A percentile compares a stretch with the other conserved stretches of the same genome.
phyloP scores from a whole-genome alignment of 2,113 vertebrate genomes.

The Meleagris gallopavo region DNA sequence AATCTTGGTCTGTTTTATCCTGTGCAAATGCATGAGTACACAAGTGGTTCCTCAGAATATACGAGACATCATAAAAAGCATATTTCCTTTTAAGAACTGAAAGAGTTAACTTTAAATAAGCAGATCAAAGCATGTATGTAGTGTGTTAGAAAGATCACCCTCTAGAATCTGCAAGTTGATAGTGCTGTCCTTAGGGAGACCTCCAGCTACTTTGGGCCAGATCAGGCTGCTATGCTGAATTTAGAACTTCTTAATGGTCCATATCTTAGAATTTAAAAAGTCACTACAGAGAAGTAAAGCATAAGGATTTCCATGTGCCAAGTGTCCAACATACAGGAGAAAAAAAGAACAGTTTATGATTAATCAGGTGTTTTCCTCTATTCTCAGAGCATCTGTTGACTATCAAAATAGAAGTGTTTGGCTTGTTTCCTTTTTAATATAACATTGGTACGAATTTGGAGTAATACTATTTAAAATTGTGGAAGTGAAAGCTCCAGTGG shows the following conservation, averaged over 20 bases:
- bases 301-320: background rate
- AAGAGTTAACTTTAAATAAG: background rate
- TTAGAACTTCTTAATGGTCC: background rate
- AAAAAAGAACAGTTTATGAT: background rate
- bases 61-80: background rate
- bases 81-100: background rate
- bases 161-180: background rate
- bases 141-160: background rate
- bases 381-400: background rate
- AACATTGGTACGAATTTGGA: background rate
- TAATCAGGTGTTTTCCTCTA: background rate
- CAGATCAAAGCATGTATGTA: background rate
- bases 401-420: background rate
- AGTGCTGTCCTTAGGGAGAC: background rate
- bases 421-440: background rate
- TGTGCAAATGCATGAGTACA: background rate
- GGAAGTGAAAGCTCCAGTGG: background rate
- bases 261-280: background rate
- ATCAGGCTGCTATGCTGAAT: background rate
- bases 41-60: background rate
- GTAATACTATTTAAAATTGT: background rate
- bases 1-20: background rate
- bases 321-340: background rate
- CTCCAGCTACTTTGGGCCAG: background rate
- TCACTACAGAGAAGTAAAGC: background rate